Conservation (phyloP, 1,140 invertebrate species). For the Scaptodrosophila lebanonensis region DNA sequence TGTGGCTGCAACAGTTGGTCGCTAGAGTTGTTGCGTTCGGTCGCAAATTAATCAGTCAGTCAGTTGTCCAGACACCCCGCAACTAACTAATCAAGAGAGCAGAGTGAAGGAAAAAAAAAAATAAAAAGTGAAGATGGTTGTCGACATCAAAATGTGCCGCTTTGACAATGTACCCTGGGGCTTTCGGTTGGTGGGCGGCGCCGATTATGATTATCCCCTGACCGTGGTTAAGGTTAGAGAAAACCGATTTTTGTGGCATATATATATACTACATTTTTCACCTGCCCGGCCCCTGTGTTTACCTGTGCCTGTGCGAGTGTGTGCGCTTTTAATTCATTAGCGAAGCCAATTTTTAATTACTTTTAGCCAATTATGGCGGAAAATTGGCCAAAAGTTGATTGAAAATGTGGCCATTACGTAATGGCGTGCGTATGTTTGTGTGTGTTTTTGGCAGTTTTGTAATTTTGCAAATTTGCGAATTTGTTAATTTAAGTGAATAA, state of each 20-base stretch:
- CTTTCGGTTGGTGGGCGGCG: slow-evolving; percentile 90
- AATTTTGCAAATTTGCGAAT: slow-evolving; percentile 50
- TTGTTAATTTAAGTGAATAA: slow-evolving; percentile 66
- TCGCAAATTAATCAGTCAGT: slow-evolving; percentile 11
- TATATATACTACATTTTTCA: slow-evolving; percentile 35
- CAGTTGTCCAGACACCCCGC: slow-evolving; percentile 15
- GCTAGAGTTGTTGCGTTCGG: slow-evolving; percentile 42
- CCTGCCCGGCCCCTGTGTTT: slow-evolving; percentile 22
- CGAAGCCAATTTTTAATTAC: slow-evolving; percentile 29
- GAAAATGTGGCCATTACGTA: slow-evolving; percentile 32
- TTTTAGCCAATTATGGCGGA: no score
- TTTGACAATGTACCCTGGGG: slow-evolving; percentile 88
- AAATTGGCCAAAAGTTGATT: slow-evolving; percentile 6
- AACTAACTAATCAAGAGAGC: not conserved
- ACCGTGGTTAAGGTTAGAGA: slow-evolving; percentile 87
- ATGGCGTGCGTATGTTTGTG: not conserved
- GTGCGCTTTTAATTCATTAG: slow-evolving; percentile 30
- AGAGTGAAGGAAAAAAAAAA: not conserved
- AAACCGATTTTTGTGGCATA: no score
- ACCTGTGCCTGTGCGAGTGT: not conserved
- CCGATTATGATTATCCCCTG: slow-evolving; percentile 88
- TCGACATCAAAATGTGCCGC: slow-evolving; percentile 81
- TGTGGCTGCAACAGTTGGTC: slow-evolving; percentile 55
- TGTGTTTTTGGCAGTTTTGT: slow-evolving; percentile 22
- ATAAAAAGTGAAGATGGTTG: slow-evolving; percentile 74